Evolutionary conservation across 2,888 invertebrate genomes (phyloP).

Genomic region (Polietes domitor): DNA sequence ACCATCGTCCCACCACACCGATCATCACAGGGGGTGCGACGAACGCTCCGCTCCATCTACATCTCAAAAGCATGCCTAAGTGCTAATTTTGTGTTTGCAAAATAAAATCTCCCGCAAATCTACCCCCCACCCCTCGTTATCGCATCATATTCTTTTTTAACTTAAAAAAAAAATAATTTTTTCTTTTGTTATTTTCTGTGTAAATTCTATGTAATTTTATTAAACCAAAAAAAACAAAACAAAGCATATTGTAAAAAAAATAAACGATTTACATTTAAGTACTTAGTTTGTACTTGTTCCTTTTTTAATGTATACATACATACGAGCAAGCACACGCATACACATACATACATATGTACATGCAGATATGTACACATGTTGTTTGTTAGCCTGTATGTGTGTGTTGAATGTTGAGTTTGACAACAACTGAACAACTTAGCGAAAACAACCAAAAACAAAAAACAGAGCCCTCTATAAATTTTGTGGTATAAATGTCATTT

Average conservation of each 20-base stretch:
- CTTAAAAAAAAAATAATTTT: slow-evolving; percentile 64
- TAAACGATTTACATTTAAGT: slow-evolving; percentile 78
- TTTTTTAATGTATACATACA: background rate
- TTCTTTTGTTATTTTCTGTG: slow-evolving; percentile 62
- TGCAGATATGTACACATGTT: background rate
- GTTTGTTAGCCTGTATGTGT: background rate
- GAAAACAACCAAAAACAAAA: slow-evolving; percentile 13
- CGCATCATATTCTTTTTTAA: slow-evolving; percentile 12
- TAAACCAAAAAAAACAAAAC: slow-evolving; percentile 66
- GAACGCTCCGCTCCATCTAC: slow-evolving; percentile 8
- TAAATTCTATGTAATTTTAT: slow-evolving; percentile 72
- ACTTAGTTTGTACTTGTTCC: slow-evolving; percentile 31
- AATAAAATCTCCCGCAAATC: slow-evolving; percentile 50
- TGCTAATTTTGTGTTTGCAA: slow-evolving; percentile 43
- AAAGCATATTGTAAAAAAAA: slow-evolving; percentile 68
- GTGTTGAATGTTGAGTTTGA: background rate
- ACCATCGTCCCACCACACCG: slow-evolving; percentile 30
- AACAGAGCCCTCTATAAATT: slow-evolving; percentile 1
- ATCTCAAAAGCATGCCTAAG: slow-evolving; percentile 54
- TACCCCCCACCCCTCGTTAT: too few species aligned
- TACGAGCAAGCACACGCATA: background rate
- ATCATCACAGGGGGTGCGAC: background rate
- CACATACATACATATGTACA: background rate
- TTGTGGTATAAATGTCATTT: slow-evolving; percentile 31
- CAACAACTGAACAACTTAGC: background rate